Percentiles rank a stretch among this genome's conserved stretches.
Conservation (phyloP, 2,888 invertebrate genomes). For the Rotaria sp. region DNA sequence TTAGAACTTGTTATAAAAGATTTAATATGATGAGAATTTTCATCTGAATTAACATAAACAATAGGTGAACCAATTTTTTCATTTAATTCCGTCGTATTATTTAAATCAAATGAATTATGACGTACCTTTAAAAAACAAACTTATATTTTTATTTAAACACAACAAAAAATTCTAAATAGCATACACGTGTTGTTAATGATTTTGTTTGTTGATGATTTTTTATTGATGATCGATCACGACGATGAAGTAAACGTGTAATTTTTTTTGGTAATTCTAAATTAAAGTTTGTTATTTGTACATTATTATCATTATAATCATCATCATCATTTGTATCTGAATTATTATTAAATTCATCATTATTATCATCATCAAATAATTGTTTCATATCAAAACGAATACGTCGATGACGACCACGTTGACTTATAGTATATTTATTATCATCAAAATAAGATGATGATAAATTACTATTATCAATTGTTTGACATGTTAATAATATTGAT, state of each 20-base stretch:
- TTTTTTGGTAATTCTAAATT: background rate
- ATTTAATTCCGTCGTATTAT: background rate
- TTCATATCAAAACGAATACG: background rate
- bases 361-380: background rate
- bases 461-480: background rate
- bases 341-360: background rate
- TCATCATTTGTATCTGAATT: background rate
- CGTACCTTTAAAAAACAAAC: background rate
- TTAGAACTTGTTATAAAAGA: constrained; percentile 2
- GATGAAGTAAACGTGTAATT: background rate
- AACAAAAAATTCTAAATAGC: too few species aligned
- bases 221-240: background rate
- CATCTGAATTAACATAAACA: background rate
- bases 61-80: background rate
- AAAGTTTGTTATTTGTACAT: background rate
- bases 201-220: background rate
- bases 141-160: background rate
- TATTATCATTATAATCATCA: background rate
- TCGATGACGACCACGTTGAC: constrained; percentile 19
- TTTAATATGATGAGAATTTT: background rate
- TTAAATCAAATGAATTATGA: background rate
- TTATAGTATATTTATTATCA: background rate
- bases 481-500: background rate
- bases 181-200: background rate
- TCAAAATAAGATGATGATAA: background rate